These are phyloP conservation scores for Chrysemys picta DNA, from an alignment of 2,113 vertebrate genomes.

Conservation along the genomic window DNA sequence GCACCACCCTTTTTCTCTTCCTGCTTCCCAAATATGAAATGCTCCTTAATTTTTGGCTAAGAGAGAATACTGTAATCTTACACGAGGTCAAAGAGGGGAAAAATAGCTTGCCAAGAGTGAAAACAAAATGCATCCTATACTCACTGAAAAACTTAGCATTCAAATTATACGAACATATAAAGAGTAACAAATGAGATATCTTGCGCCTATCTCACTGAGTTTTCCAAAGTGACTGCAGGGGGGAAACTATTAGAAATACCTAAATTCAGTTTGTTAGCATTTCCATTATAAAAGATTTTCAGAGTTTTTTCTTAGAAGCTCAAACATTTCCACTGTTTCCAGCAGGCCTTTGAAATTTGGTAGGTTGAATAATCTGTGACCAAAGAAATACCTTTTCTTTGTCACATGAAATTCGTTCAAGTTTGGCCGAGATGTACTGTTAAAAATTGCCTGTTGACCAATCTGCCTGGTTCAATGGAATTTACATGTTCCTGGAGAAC, in stretches of 20 bases:
- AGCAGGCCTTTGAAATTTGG: neutral
- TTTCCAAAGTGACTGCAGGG: too few species aligned
- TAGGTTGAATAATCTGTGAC: neutral
- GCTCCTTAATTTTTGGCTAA: neutral
- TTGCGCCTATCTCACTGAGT: neutral
- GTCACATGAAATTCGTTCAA: neutral
- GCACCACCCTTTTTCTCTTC: neutral
- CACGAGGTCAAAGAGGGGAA: neutral
- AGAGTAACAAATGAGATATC: neutral
- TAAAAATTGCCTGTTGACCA: neutral
- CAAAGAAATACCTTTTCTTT: neutral
- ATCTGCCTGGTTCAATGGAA: fast-evolving
- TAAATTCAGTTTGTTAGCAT: neutral
- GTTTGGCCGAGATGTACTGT: neutral
- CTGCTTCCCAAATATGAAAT: neutral
- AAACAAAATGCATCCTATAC: neutral
- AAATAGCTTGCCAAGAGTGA: neutral
- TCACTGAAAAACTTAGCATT: neutral
- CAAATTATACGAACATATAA: neutral
- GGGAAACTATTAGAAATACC: neutral
- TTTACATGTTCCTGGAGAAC: neutral
- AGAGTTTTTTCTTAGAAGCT: neutral
- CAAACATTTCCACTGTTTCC: neutral
- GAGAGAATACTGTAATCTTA: neutral
- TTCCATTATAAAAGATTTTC: neutral